Evolutionary conservation across 2,113 vertebrate genomes (phyloP).

Genomic region (Thamnaconus septentrionalis): DNA sequence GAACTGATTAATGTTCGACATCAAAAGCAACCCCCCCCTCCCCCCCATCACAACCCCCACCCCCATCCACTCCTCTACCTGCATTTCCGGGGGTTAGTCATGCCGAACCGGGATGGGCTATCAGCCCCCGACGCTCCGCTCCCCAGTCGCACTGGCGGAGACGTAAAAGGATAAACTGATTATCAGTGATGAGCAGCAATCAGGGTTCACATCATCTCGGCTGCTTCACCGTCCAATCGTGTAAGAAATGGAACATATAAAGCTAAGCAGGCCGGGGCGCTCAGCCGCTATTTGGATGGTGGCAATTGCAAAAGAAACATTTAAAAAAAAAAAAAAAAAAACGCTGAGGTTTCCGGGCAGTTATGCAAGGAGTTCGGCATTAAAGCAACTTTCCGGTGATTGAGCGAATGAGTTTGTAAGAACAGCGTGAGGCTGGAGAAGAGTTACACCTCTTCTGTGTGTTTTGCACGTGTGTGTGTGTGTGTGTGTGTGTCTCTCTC

Average conservation of each 20-base stretch:
- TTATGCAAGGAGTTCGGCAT: no score
- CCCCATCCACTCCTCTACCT: slow-evolving; percentile 57
- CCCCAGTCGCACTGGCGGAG: slow-evolving; percentile 37
- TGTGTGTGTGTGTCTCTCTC: slow-evolving; percentile 14
- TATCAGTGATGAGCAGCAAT: slow-evolving; percentile 50
- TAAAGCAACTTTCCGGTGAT: no score
- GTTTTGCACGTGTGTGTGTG: no score
- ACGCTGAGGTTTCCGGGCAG: no score
- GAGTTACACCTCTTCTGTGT: no score
- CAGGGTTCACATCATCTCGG: neutral
- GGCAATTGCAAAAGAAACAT: slow-evolving; percentile 5
- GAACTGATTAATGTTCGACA: slow-evolving; percentile 84
- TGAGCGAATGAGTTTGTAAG: no score
- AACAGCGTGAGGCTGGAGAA: no score
- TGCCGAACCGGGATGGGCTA: slow-evolving; percentile 56
- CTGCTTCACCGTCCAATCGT: slow-evolving; percentile 77
- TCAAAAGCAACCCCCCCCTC: slow-evolving; percentile 28
- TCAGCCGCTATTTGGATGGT: no score
- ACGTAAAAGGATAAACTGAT: slow-evolving; percentile 58
- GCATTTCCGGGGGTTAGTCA: slow-evolving; percentile 50
- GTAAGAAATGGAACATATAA: slow-evolving; percentile 62
- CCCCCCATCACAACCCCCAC: neutral
- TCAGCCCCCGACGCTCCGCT: slow-evolving; percentile 13
- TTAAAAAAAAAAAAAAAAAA: no score
- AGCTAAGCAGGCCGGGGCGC: slow-evolving; percentile 57